Conservation (phyloP, 2,113 vertebrate genomes). For the Myotis lucifugus region DNA sequence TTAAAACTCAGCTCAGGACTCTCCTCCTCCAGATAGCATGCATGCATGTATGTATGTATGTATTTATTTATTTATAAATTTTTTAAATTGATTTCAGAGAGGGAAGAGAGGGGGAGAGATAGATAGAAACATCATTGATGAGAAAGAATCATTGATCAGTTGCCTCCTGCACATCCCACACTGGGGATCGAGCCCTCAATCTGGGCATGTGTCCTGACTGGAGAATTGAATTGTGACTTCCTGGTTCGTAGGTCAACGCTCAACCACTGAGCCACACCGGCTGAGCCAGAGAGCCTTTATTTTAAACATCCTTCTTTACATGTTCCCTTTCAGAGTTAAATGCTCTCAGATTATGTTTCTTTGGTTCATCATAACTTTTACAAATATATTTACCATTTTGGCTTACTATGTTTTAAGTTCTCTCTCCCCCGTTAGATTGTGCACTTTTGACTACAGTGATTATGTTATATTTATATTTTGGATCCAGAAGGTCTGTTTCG, state of each 20-base stretch:
- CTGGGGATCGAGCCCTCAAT: too few species aligned
- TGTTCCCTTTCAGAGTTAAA: not conserved
- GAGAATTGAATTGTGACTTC: too few species aligned
- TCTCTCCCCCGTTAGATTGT: not conserved
- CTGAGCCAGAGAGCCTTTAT: not conserved
- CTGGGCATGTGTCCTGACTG: too few species aligned
- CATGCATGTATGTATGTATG: too few species aligned
- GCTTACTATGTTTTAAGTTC: conserved; percentile 30
- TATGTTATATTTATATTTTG: conserved; percentile 50
- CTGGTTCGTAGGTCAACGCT: too few species aligned
- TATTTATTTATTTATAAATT: too few species aligned
- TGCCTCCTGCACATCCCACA: too few species aligned
- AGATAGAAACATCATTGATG: too few species aligned
- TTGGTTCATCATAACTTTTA: not conserved
- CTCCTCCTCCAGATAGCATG: not conserved
- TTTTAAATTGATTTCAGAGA: too few species aligned
- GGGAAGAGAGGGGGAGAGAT: too few species aligned
- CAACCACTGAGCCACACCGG: too few species aligned
- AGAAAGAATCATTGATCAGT: too few species aligned
- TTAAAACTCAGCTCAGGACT: conserved; percentile 47
- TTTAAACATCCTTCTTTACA: not conserved
- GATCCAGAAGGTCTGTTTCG: not conserved
- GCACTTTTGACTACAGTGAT: not conserved
- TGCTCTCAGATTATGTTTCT: not conserved
- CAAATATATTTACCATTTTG: not conserved